Evolutionary conservation across 1,140 invertebrate genomes (phyloP), one percentile per base, ranked within the genome.

Genomic region (Anthonomus grandis): DNA sequence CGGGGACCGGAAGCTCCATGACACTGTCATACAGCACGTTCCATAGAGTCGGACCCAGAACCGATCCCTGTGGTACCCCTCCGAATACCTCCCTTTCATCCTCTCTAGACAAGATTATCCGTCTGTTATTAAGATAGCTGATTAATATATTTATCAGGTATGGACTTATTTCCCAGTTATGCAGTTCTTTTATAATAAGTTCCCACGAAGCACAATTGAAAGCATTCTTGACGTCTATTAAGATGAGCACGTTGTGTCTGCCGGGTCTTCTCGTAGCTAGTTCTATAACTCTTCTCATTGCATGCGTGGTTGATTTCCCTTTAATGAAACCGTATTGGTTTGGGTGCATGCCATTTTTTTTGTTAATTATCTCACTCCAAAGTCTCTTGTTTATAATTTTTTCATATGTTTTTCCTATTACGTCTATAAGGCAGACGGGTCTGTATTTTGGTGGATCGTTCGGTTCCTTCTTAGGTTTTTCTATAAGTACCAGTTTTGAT

Each of bases 31-130:
- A 73, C 0, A 57, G 23, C 1, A 63, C 34, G 25, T 70, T 71
- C 71, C 71, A 73, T 1, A 74, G 46, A 12, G 64, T 59, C 0
- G 69, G 70, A 0, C 70, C 69, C 0, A 70, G 46, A 0, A 70
- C 59, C 4, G 64, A 68, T 0, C 70, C 68, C 42, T 74, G 69
- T 2, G 70, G 64, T 4, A 66, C 60, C 21, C 25, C 57, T 34
- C 10, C 37, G 6, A 6, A 8, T 15, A 39, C 17, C 15, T 1
- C 17, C 6, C 17, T 10, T 8, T 10, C 17, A 15, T n/a, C 15
- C 1, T 39, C 6, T 39, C 8, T 17, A 15, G 12, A 10, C 8
- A 21, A 9, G 8, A 12, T 15, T 8, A 39, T 15, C 15, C 12
- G 6, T 15, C 37, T 8, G 15, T 15, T 15, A 10, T 10, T 39